phyloP scores from a whole-genome alignment of 2,797 vertebrate species.

The Channallabes apus region DNA sequence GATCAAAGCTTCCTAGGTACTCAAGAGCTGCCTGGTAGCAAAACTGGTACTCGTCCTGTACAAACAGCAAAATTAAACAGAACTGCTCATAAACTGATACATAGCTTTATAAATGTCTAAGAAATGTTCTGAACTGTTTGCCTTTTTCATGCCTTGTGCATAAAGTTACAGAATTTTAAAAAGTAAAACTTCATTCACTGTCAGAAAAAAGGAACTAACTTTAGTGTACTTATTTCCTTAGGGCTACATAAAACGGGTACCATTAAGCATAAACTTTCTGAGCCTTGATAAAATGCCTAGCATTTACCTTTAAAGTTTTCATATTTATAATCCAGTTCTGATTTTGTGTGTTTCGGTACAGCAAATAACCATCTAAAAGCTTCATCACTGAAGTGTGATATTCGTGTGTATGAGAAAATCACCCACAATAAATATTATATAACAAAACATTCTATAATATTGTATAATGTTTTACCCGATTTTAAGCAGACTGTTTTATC shows the following conservation, averaged over 20 bases:
- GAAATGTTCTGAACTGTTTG: background rate
- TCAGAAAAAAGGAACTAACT: background rate
- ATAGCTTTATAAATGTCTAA: background rate
- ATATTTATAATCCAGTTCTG: background rate
- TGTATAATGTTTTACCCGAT: too few relatives aligned
- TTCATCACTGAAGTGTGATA: background rate
- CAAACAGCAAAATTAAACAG: conserved; percentile 36
- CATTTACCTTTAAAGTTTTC: background rate
- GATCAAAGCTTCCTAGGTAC: conserved; percentile 99
- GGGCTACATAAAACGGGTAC: too few relatives aligned
- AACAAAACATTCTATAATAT: too few relatives aligned
- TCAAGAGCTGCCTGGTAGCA: conserved; percentile 97
- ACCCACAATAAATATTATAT: too few relatives aligned
- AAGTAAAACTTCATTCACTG: background rate
- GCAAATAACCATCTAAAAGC: background rate
- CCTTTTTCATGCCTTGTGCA: background rate
- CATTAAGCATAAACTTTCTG: background rate
- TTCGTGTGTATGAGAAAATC: background rate
- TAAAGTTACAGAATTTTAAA: background rate
- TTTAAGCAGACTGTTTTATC: too few relatives aligned
- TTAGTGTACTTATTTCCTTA: too few relatives aligned
- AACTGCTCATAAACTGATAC: background rate
- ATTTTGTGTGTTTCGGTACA: too few relatives aligned
- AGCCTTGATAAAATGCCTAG: background rate
- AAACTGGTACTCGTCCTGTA: conserved; percentile 98